Percentiles rank a stretch among this genome's conserved stretches.
These are phyloP conservation scores for Nowickia ferox DNA, from an alignment of 2,888 invertebrate species.

Conservation along the genomic window DNA sequence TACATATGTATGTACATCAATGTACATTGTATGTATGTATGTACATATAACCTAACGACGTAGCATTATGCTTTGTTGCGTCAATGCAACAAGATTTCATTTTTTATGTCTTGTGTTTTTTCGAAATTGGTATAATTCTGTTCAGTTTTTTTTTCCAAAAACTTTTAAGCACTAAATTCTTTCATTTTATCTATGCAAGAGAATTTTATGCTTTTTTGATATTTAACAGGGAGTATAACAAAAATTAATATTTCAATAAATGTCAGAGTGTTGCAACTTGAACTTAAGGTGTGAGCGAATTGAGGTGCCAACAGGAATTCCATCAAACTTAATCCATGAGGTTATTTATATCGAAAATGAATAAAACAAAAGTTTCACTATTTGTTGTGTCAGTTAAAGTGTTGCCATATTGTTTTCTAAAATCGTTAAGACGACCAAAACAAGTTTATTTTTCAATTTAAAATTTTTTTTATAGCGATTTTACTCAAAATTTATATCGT, in stretches of 20 bases:
- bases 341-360: too few relatives aligned
- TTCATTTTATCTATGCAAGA: constrained; percentile 17
- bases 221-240: constrained; percentile 1
- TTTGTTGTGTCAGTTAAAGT: too few relatives aligned
- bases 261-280: constrained; percentile 25
- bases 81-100: constrained; percentile 12
- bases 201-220: constrained; percentile 3
- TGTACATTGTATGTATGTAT: not conserved
- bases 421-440: too few relatives aligned
- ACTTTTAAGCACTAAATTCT: not conserved
- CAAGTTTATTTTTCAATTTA: too few relatives aligned
- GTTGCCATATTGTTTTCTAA: too few relatives aligned
- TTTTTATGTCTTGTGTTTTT: not conserved
- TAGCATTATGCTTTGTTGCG: constrained; percentile 24
- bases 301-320: not conserved
- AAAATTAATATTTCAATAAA: constrained; percentile 25
- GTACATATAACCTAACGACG: not conserved
- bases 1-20: not conserved
- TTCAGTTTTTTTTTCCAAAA: not conserved
- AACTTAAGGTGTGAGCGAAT: constrained; percentile 15
- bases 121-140: not conserved
- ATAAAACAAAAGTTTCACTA: too few relatives aligned
- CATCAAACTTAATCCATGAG: too few relatives aligned
- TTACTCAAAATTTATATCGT: too few relatives aligned
- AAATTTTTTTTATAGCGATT: too few relatives aligned